Evolutionary conservation across 2,797 vertebrate genomes (phyloP), one percentile per base, ranked within the genome.

Genomic region (Novumbra hubbsi): DNA sequence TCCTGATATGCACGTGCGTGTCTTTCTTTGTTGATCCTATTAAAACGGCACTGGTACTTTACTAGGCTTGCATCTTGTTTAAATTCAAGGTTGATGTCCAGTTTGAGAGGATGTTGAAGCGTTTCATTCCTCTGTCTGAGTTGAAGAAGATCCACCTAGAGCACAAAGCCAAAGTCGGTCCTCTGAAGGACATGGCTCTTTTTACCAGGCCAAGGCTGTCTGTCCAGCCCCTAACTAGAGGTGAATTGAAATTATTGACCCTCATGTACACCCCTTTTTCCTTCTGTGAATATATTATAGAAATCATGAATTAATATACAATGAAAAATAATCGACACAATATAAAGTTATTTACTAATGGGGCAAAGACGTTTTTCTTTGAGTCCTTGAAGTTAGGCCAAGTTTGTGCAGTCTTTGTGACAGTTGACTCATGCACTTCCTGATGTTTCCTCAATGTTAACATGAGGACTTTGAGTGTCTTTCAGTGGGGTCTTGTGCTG

Each of bases 141-240:
- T 92, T 99, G 76, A 99, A 97, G 86, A 84, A 92, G 76, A 89
- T 95, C 78, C 91, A 98, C 90, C 91, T 93, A 83, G 89, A 92
- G 79, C 97, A 99, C 65, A 93, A 88, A 67, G 72, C 81, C 45
- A 81, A 85, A 0, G 95, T 92, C 3, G 97, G 96, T 0, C 92
- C 96, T 4, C 90, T 99, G 5, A 93, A 94, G 82, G 91, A 93
- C 80, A 90, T 95, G 94, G 88, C 93, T 0, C 95, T 98, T 21
- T 97, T 98, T 80, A 96, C 93, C 0, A 93, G 92, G 41, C 93
- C 95, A 21, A 92, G 98, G 63, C 94, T 99, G 14, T 99, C 96
- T 0, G 89, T 99, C 77, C 98, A 99, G 9, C 96, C 96, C 1
- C 86, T 99, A 71, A 96, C 95, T 16, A 17, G 84, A 67, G 96